Evolutionary conservation across 1,140 invertebrate genomes (phyloP), one percentile per base, ranked within the genome.

Genomic region (Choristoneura fumiferana): DNA sequence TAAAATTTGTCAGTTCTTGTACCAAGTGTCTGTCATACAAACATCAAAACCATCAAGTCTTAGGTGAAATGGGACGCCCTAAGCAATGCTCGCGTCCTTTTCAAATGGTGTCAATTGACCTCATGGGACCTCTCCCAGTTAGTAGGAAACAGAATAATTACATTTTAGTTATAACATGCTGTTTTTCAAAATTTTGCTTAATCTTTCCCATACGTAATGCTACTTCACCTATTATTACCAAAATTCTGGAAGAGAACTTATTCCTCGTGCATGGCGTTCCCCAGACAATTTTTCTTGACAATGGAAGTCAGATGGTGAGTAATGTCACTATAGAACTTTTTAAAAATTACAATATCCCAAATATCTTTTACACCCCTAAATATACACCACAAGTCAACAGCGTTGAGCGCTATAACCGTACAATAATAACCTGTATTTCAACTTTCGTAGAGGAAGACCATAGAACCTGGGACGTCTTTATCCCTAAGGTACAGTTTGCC

Each of bases 111-210:
- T n/a, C n/a, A n/a, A n/a, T n/a, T n/a, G n/a, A n/a, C 17, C 33
- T 60, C 1, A 54, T 60, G 37, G 58, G 58, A 29, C 58, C 58
- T 13, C 38, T 60, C 1, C 53, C 58, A 4, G 43, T 43, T 15
- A 60, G 36, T 17, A 54, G 38, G 43, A 54, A 35, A 33, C 36
- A 40, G n/a, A 54, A 60, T 29, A 36, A 54, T 34, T 22, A 43
- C 9, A 60, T 60, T 14, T 12, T 60, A 54, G 58, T 43, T 35
- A 43, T 60, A 33, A 60, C 35, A 35, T 60, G 52, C 34, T 43
- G n/a, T 10, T n/a, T n/a, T n/a, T n/a, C n/a, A n/a, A n/a, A n/a
- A n/a, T n/a, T n/a, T n/a, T n/a, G n/a, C n/a, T n/a, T 60, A 17
- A 53, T 60, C 17, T 60, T 60, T 40, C 55, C 55, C 9, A n/a